Evolutionary conservation across 92 coral and sea anemone species (phyloP), one percentile per base, ranked within the genome.

Genomic region (Epizoanthus scotinus): DNA sequence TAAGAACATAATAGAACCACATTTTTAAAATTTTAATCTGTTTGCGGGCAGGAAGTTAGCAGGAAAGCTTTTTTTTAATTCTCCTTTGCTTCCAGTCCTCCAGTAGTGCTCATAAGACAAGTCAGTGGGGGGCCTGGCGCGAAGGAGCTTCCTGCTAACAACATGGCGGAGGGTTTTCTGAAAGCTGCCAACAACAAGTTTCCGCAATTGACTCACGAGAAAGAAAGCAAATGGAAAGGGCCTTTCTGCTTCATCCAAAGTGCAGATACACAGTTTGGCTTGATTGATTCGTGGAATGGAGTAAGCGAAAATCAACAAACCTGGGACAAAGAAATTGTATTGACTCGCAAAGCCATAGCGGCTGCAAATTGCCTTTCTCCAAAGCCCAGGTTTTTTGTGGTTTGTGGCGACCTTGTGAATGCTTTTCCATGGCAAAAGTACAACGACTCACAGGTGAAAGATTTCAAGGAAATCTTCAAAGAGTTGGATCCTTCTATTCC

Each of bases 321-420:
- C 0, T 96, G 99, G 99, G 90, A 82, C 17, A 92, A 96, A 63
- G 99, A 96, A 84, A 82, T 96, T 12, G 90, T 60, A 28, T 63
- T 91, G 20, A 87, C 98, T 40, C 87, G 81, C 79, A 84, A 91
- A 36, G 99, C 99, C 17, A 89, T 96, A 20, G 73, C 70, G 36
- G 94, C 94, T 29, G 94, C 93, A 54, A 96, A 96, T 84, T 71
- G 73, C 66, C 86, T 96, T 78, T 84, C 91, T 65, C 99, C 99
- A 22, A 89, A 89, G 81, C 99, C 99, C 9, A 87, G 98, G 44
- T 96, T 96, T 82, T 96, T 96, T 79, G 90, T 96, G 59, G 99
- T 96, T 44, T 96, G 99, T 68, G 99, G 99, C 31, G 99, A 96
- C 84, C 89, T 96, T 63, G 97, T 96, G n/a, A 90, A 96, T 67